A percentile compares a stretch with the other conserved stretches of the same genome.
Evolutionary conservation across 2,888 invertebrate species (phyloP).

Genomic region (Meta bourneti): DNA sequence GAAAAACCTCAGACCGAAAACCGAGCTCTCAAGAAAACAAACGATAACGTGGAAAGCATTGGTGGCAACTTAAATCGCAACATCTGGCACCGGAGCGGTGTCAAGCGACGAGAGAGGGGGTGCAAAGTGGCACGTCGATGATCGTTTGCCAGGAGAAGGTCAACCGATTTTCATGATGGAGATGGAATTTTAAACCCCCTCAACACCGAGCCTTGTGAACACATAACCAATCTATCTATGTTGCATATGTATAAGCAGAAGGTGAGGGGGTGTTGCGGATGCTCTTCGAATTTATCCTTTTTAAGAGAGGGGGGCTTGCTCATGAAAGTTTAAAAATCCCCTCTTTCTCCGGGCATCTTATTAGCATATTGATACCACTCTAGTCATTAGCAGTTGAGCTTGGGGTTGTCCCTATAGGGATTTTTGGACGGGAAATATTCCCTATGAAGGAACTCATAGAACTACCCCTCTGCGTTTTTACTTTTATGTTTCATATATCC

Average conservation of each 20-base stretch:
- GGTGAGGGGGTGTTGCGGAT: background rate
- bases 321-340: slow-evolving; percentile 73
- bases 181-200: slow-evolving; percentile 75
- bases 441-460: background rate
- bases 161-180: slow-evolving; percentile 70
- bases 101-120: slow-evolving; percentile 34
- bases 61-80: slow-evolving; percentile 28
- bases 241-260: slow-evolving; percentile 44
- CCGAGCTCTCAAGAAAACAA: slow-evolving; percentile 8
- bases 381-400: slow-evolving; percentile 67
- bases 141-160: slow-evolving; percentile 65
- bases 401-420: slow-evolving; percentile 37
- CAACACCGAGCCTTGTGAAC: slow-evolving; percentile 24
- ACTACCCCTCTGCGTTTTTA: slow-evolving; percentile 5
- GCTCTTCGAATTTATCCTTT: slow-evolving; percentile 60
- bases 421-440: slow-evolving; percentile 4
- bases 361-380: slow-evolving; percentile 75
- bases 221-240: slow-evolving; percentile 44
- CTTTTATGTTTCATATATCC: slow-evolving; percentile 21
- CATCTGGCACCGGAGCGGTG: slow-evolving; percentile 58
- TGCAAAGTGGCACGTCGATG: slow-evolving; percentile 15
- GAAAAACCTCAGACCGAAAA: background rate
- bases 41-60: slow-evolving; percentile 23
- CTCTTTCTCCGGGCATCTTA: slow-evolving; percentile 59
- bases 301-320: slow-evolving; percentile 47